Percentiles rank a stretch among this genome's conserved stretches.
These are phyloP conservation scores for Trachymyrmex septentrionalis DNA, from an alignment of 1,140 invertebrate genomes.

Conservation along the genomic window DNA sequence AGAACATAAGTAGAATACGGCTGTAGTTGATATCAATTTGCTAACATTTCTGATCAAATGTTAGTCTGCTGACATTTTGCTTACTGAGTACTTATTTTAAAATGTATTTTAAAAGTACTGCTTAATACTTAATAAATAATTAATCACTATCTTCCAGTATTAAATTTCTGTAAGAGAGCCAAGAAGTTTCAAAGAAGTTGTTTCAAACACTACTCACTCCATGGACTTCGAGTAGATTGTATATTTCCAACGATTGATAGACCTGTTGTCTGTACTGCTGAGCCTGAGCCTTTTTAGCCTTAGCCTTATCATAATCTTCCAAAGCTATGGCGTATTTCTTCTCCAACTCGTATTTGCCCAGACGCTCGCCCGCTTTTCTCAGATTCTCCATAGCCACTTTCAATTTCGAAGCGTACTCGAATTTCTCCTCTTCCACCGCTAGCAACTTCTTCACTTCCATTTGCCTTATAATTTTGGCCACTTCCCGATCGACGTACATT, in stretches of 20 bases:
- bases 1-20: no score
- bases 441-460: conserved; percentile 95
- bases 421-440: conserved; percentile 94
- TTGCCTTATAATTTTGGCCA: conserved; percentile 94
- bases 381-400: conserved; percentile 94
- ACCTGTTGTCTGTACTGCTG: conserved; percentile 92
- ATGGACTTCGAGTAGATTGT: conserved; percentile 92
- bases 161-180: no score
- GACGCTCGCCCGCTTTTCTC: conserved; percentile 93
- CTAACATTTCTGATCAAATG: no score
- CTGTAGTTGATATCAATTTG: no score
- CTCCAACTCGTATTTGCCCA: conserved; percentile 96
- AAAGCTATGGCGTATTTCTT: conserved; percentile 96
- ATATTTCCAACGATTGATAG: conserved; percentile 90
- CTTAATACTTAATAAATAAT: no score
- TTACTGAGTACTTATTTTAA: no score
- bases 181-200: neutral
- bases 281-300: conserved; percentile 95
- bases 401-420: conserved; percentile 96
- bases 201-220: conserved; percentile 87
- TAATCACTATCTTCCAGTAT: no score
- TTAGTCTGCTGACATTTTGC: no score
- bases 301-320: conserved; percentile 96
- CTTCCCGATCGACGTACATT: conserved; percentile 98
- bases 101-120: no score